These are phyloP conservation scores for Adrianichthys oophorus DNA, from an alignment of 2,797 vertebrate genomes.

Conservation along the genomic window DNA sequence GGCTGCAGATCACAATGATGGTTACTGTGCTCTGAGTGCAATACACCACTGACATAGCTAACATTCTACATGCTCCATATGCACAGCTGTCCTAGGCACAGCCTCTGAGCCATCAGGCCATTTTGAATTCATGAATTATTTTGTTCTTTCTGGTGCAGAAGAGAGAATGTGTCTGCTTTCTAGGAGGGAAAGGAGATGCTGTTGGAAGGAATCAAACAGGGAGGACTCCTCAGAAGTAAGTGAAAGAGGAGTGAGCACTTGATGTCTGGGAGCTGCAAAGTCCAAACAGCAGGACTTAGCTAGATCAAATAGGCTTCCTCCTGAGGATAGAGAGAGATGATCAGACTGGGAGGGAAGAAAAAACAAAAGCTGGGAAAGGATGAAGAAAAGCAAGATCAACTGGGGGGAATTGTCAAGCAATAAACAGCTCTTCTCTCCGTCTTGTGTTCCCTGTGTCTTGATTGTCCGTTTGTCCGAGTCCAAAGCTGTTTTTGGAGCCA, in stretches of 20 bases:
- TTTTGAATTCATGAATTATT: conserved; percentile 65
- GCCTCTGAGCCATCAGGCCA: conserved; percentile 38
- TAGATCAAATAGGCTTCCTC: conserved; percentile 72
- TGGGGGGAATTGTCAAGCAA: conserved; percentile 17
- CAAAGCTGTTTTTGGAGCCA: conserved; percentile 32
- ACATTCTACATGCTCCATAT: conserved; percentile 57
- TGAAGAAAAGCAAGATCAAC: conserved; percentile 32
- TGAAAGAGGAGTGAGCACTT: conserved; percentile 28
- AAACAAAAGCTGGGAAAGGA: conserved; percentile 37
- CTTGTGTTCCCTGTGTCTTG: conserved; percentile 17
- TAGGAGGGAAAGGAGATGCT: conserved; percentile 1
- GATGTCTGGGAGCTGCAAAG: conserved; percentile 51
- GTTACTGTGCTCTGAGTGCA: conserved; percentile 60
- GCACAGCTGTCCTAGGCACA: conserved; percentile 44
- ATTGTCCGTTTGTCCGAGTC: conserved; percentile 25
- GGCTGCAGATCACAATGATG: conserved; percentile 59
- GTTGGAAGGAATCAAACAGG: conserved; percentile 15
- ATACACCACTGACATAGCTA: conserved; percentile 56
- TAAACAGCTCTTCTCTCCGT: conserved; percentile 20
- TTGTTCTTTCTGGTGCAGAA: conserved; percentile 51
- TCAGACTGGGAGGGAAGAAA: conserved; percentile 17
- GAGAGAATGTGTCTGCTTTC: conserved; percentile 48
- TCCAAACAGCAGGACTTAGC: conserved; percentile 61
- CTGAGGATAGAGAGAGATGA: conserved; percentile 55
- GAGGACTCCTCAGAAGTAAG: conserved; percentile 25